These are phyloP conservation scores for Mustela nigripes DNA, from an alignment of 2,113 vertebrate species.

Conservation along the genomic window DNA sequence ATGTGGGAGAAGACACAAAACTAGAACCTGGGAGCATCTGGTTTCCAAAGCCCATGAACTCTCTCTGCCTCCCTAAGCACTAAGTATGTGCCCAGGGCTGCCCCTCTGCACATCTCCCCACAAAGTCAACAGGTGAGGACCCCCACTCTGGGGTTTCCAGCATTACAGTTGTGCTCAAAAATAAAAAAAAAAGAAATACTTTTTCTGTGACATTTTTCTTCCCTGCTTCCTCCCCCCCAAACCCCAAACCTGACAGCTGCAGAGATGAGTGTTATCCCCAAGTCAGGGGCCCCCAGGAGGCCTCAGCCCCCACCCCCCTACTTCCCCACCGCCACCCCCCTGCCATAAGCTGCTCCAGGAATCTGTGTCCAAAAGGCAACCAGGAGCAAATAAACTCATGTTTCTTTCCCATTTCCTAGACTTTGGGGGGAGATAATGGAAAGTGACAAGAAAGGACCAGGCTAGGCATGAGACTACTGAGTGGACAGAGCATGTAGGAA, in stretches of 20 bases:
- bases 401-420: slow-evolving; percentile 69
- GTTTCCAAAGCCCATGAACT: not conserved
- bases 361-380: slow-evolving; percentile 57
- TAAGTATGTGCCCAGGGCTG: not conserved
- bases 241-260: not conserved
- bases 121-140: not conserved
- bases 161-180: not conserved
- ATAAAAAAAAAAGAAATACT: not conserved
- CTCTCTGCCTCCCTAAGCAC: not conserved
- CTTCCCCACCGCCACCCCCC: too few species aligned
- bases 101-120: not conserved
- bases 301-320: not conserved
- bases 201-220: not conserved
- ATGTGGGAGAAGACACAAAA: not conserved
- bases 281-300: not conserved
- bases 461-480: not conserved
- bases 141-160: not conserved
- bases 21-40: not conserved
- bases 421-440: not conserved
- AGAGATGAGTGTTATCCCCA: not conserved
- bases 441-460: not conserved
- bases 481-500: not conserved
- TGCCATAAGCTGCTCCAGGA: not conserved
- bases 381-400: slow-evolving; percentile 25
- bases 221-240: not conserved